phyloP scores from a whole-genome alignment of 2,113 vertebrate species.

The Syngnathoides biaculeatus region DNA sequence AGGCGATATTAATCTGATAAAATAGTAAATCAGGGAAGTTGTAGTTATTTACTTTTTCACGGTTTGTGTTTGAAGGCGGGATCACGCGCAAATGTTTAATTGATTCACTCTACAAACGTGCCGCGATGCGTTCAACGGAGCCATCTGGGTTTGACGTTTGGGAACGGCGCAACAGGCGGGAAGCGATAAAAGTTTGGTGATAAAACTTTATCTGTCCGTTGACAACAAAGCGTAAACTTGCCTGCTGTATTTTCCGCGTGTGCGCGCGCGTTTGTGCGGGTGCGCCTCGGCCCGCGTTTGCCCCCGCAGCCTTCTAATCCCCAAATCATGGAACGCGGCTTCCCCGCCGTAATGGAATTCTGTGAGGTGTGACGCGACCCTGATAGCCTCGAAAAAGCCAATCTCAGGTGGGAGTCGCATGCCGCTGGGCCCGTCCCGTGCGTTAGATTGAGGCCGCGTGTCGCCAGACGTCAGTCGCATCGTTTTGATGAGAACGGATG shows the following conservation, averaged over 20 bases:
- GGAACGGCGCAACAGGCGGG: conserved; percentile 32
- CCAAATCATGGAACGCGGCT: conserved; percentile 62
- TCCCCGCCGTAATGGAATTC: conserved; percentile 65
- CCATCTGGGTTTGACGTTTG: not conserved
- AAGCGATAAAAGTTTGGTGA: conserved; percentile 21
- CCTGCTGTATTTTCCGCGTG: not conserved
- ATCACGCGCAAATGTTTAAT: not conserved
- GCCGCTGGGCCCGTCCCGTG: conserved; percentile 10
- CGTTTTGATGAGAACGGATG: no score
- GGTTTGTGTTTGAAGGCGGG: not conserved
- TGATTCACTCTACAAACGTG: not conserved
- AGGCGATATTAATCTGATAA: not conserved
- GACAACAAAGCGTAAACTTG: conserved; percentile 34
- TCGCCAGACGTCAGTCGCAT: not conserved
- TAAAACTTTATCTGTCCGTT: not conserved
- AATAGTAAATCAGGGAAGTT: not conserved
- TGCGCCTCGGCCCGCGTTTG: conserved; percentile 6
- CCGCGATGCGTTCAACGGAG: not conserved
- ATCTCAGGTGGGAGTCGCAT: conserved; percentile 42
- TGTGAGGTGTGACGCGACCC: conserved; percentile 59
- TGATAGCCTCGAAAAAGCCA: conserved; percentile 62
- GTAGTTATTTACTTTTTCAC: not conserved
- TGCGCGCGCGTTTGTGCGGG: conserved; percentile 2
- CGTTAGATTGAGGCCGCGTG: not conserved
- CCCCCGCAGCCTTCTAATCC: conserved; percentile 19